Conservation (phyloP, 2,113 vertebrate species). For the Thalassarche chlororhynchos region DNA sequence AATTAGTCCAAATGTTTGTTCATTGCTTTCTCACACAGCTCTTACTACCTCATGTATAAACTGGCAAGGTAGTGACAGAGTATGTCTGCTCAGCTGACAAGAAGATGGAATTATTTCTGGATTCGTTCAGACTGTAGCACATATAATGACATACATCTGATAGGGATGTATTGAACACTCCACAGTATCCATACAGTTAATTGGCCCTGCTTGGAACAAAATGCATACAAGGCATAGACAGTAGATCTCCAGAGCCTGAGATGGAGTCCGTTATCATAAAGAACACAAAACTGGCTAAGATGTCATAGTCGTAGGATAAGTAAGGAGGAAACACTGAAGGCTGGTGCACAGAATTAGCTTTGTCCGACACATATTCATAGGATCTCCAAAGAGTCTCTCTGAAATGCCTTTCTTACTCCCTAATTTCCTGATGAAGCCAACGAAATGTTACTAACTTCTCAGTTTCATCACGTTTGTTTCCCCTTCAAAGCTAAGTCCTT, state of each 20-base stretch:
- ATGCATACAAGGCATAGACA: not conserved
- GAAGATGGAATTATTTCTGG: not conserved
- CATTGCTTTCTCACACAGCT: not conserved
- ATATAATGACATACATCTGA: not conserved
- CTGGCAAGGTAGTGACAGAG: not conserved
- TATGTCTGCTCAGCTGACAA: not conserved
- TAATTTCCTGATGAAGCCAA: not conserved
- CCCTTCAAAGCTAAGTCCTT: not conserved
- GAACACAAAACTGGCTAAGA: not conserved
- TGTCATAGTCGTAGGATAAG: not conserved
- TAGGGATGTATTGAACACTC: not conserved
- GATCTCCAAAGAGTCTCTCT: not conserved
- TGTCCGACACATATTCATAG: not conserved
- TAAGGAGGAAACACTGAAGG: not conserved
- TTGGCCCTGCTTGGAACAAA: not conserved
- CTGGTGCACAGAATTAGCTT: not conserved
- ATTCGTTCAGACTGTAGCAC: not conserved
- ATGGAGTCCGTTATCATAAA: not conserved
- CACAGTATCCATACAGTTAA: not conserved
- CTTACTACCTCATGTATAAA: not conserved
- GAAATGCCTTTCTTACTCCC: not conserved
- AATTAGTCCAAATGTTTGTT: not conserved
- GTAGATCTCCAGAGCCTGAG: not conserved
- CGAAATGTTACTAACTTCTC: rapidly evolving
- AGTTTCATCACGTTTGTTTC: not conserved